Conservation (phyloP, 1,140 invertebrate species). For the Nasonia giraulti region DNA sequence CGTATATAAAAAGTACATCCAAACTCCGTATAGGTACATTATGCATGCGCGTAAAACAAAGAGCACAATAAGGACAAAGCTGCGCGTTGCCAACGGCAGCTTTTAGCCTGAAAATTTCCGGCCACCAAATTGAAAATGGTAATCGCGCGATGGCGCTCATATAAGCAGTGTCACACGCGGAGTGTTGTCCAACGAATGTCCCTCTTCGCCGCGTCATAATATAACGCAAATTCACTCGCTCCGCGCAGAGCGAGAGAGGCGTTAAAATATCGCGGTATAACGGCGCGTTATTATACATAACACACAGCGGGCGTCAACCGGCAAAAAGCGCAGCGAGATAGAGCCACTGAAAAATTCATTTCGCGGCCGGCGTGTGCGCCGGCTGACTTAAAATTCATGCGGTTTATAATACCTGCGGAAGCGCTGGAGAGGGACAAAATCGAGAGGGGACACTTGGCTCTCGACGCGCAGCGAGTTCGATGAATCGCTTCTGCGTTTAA, state of each 20-base stretch:
- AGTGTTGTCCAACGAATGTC: background rate
- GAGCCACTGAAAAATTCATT: constrained; percentile 27
- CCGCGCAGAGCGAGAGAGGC: background rate
- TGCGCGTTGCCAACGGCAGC: too few species aligned
- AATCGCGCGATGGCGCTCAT: too few species aligned
- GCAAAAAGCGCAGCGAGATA: background rate
- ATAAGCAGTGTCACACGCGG: too few species aligned
- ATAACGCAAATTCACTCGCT: constrained; percentile 20
- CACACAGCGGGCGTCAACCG: background rate
- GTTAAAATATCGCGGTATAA: background rate
- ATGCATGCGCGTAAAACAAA: too few species aligned
- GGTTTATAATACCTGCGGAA: background rate
- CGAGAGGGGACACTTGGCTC: background rate
- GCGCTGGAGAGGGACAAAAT: background rate
- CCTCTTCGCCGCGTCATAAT: background rate
- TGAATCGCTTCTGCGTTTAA: constrained; percentile 35
- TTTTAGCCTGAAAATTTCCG: too few species aligned
- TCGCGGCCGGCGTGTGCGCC: background rate
- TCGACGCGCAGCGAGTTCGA: background rate
- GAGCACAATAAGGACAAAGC: too few species aligned
- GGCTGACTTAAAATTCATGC: constrained; percentile 11
- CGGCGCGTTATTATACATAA: background rate
- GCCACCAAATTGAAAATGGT: too few species aligned
- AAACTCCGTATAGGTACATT: too few species aligned
- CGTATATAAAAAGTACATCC: too few species aligned